Evolutionary conservation across 2,113 vertebrate species (phyloP).

Genomic region (Aspiorhynchus laticeps): DNA sequence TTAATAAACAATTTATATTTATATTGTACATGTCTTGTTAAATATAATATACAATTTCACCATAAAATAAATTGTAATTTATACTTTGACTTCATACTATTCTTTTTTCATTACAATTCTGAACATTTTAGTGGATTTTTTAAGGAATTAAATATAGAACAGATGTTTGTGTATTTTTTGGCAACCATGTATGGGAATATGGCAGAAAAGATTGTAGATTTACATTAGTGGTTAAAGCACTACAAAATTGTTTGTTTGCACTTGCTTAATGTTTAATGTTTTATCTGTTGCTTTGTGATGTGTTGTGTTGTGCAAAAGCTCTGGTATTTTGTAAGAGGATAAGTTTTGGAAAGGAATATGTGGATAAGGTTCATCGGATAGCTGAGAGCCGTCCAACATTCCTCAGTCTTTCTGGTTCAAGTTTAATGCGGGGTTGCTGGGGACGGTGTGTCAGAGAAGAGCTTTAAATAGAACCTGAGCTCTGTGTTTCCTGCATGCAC

Average conservation of each 20-base stretch:
- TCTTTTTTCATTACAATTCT: not conserved
- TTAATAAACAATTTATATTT: not conserved
- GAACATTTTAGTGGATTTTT: not conserved
- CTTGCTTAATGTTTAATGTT: conserved; percentile 41
- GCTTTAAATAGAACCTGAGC: conserved; percentile 50
- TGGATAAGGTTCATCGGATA: conserved; percentile 24
- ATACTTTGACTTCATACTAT: not conserved
- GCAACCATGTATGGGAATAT: not conserved
- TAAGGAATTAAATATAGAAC: not conserved
- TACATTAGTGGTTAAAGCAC: not conserved
- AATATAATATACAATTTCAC: not conserved
- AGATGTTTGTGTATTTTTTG: not conserved
- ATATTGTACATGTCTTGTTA: not conserved
- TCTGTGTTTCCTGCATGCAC: conserved; percentile 19
- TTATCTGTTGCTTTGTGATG: not conserved
- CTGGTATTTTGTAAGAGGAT: conserved; percentile 22
- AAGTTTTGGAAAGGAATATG: conserved; percentile 2
- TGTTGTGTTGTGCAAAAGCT: not conserved
- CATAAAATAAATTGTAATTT: not conserved
- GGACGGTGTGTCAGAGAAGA: conserved; percentile 23
- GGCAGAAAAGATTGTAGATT: not conserved
- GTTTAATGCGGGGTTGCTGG: not conserved
- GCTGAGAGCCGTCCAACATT: conserved; percentile 24
- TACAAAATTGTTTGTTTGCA: not conserved
- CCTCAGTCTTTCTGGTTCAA: conserved; percentile 25